These are phyloP conservation scores for Fabriciana adippe DNA, from an alignment of 2,888 invertebrate genomes.

Conservation along the genomic window DNA sequence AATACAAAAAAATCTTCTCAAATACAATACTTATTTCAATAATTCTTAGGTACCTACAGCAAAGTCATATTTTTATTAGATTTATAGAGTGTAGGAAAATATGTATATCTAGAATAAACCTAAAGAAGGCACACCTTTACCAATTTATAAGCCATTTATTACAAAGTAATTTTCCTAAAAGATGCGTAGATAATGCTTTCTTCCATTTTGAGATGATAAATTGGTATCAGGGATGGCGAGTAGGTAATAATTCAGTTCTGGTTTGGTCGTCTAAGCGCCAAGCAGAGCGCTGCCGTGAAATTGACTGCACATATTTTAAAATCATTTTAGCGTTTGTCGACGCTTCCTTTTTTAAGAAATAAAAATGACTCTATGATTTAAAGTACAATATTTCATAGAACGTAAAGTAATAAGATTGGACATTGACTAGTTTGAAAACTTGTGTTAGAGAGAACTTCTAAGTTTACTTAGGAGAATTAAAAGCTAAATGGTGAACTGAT, in stretches of 20 bases:
- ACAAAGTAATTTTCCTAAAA: conserved; percentile 33
- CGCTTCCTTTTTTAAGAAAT: conserved; percentile 36
- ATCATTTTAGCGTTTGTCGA: conserved; percentile 55
- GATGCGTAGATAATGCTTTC: conserved; percentile 62
- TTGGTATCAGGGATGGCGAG: conserved; percentile 52
- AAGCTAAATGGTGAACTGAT: too few relatives aligned
- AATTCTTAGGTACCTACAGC: too few relatives aligned
- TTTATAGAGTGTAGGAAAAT: neutral
- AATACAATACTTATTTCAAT: too few relatives aligned
- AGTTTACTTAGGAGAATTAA: too few relatives aligned
- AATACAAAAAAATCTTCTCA: too few relatives aligned
- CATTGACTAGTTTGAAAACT: too few relatives aligned
- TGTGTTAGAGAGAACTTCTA: too few relatives aligned
- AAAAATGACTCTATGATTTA: neutral
- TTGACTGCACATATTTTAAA: conserved; percentile 72
- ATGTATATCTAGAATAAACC: neutral
- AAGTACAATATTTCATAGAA: neutral
- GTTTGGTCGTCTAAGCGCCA: conserved; percentile 57
- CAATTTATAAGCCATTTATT: conserved; percentile 27
- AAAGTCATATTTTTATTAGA: too few relatives aligned
- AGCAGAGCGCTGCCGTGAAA: conserved; percentile 68
- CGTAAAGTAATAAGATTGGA: neutral
- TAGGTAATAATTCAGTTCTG: conserved; percentile 65
- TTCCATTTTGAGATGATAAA: conserved; percentile 46
- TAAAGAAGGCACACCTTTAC: neutral